Conservation (phyloP, 1,140 invertebrate genomes). For the Thaumatotibia leucotreta region DNA sequence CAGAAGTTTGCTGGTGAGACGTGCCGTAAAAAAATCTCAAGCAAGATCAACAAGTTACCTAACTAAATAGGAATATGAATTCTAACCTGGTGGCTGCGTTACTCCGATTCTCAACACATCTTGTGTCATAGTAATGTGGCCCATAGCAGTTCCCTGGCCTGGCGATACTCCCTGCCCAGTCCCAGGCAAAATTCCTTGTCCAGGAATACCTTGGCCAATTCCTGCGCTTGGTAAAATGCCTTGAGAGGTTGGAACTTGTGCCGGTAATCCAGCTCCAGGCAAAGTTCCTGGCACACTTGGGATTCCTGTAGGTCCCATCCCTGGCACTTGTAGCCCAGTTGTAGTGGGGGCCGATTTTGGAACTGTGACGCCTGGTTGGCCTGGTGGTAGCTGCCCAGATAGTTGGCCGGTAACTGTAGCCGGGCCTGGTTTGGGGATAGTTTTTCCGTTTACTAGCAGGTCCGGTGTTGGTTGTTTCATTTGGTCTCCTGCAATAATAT, state of each 20-base stretch:
- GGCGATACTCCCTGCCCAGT: background rate
- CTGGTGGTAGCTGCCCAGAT: background rate
- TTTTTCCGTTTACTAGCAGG: conserved; percentile 50
- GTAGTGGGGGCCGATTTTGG: background rate
- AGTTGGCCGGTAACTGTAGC: background rate
- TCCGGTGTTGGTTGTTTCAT: conserved; percentile 54
- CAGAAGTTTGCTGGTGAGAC: too few species aligned
- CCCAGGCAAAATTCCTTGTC: background rate
- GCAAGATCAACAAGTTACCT: too few species aligned
- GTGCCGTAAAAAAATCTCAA: too few species aligned
- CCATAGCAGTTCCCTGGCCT: background rate
- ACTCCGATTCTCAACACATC: background rate
- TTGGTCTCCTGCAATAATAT: conserved; percentile 23
- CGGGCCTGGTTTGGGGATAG: conserved; percentile 9
- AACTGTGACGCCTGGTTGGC: background rate
- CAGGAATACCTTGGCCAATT: background rate
- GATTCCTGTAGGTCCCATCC: background rate
- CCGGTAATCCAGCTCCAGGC: background rate
- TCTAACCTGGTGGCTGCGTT: background rate
- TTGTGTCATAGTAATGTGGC: background rate
- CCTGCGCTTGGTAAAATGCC: background rate
- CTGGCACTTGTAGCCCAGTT: background rate
- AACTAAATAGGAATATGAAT: too few species aligned
- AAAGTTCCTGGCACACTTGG: background rate
- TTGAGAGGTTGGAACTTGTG: background rate